A percentile compares a stretch with the other conserved stretches of the same genome.
Conservation (phyloP, 2,888 invertebrate species). For the Helleia helle region DNA sequence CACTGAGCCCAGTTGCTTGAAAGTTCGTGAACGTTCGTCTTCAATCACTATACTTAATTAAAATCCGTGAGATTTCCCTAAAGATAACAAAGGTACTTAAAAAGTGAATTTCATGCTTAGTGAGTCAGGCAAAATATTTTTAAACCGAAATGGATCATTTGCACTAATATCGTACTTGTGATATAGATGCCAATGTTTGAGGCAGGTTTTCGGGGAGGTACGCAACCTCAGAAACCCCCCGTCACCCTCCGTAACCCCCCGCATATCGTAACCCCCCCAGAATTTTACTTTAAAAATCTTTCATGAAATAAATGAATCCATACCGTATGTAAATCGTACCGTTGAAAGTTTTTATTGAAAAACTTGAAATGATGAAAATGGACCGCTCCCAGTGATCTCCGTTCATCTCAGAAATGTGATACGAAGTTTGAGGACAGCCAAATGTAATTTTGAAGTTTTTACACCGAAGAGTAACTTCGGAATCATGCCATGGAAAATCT, state of each 20-base stretch:
- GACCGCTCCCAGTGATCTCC: conserved; percentile 56
- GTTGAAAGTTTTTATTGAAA: conserved; percentile 72
- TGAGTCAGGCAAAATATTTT: too few relatives aligned
- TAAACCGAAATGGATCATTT: too few relatives aligned
- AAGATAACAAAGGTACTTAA: too few relatives aligned
- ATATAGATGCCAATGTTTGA: not conserved
- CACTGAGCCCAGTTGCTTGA: too few relatives aligned
- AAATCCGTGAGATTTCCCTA: too few relatives aligned
- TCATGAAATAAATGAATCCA: conserved; percentile 67
- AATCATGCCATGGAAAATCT: conserved; percentile 1
- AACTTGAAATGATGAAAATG: conserved; percentile 71
- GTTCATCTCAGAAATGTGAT: conserved; percentile 24
- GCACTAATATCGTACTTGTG: not conserved
- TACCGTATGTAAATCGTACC: conserved; percentile 69
- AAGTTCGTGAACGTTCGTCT: too few relatives aligned
- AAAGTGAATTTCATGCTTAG: too few relatives aligned
- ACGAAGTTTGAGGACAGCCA: conserved; percentile 14
- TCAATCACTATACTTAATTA: too few relatives aligned
- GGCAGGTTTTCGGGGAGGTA: not conserved
- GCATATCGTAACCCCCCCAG: conserved; percentile 50
- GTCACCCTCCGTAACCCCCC: too few relatives aligned
- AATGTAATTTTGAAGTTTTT: conserved; percentile 8
- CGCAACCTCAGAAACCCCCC: too few relatives aligned
- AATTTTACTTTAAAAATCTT: conserved; percentile 63
- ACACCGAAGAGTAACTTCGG: not conserved